Evolutionary conservation across 2,888 invertebrate genomes (phyloP).

Genomic region (Minunthozetes semirufus): DNA sequence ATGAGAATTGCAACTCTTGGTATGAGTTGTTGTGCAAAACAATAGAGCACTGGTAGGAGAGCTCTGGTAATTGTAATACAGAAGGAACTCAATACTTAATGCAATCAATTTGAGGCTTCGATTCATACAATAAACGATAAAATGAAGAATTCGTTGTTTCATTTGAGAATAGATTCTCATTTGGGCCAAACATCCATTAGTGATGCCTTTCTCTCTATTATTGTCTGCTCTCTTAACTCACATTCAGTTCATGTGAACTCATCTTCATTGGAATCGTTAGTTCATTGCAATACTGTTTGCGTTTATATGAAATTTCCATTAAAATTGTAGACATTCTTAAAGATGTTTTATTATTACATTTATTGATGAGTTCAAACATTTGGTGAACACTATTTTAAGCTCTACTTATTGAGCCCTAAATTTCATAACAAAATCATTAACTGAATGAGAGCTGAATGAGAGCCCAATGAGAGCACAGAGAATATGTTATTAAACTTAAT

Average conservation of each 20-base stretch:
- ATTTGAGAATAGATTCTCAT: constrained; percentile 25
- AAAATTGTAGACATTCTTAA: constrained; percentile 6
- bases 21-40: neutral
- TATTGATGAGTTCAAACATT: neutral
- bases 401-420: neutral
- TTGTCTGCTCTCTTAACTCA: neutral
- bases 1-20: neutral
- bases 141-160: constrained; percentile 22
- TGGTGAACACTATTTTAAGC: neutral
- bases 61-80: constrained; percentile 20
- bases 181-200: constrained; percentile 25
- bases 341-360: constrained; percentile 3
- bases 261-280: constrained; percentile 8
- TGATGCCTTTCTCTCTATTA: neutral
- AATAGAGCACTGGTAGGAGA: neutral
- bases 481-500: constrained; percentile 4
- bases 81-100: constrained; percentile 8
- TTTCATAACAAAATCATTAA: constrained; percentile 4
- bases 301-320: constrained; percentile 12
- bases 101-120: constrained; percentile 16
- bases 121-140: constrained; percentile 12
- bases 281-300: neutral
- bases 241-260: neutral
- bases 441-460: neutral
- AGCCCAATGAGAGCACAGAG: neutral